Percentiles rank a stretch among this genome's conserved stretches.
phyloP scores from a whole-genome alignment of 2,888 invertebrate species.

The Cremastinae sp. region DNA sequence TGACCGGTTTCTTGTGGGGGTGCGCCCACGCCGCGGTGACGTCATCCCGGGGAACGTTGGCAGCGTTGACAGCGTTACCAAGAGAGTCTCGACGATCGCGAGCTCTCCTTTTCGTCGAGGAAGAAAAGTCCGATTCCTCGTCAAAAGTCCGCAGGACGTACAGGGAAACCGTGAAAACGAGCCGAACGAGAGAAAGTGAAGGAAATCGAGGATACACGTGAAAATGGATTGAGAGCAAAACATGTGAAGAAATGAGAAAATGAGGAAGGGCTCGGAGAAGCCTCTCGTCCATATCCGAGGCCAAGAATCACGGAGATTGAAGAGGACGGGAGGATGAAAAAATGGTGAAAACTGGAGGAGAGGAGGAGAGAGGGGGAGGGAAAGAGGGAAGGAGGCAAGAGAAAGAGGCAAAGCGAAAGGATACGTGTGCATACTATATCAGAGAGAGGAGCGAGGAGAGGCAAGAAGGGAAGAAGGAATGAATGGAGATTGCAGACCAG shows the following conservation, averaged over 20 bases:
- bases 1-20: constrained; percentile 72
- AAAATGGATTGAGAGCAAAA: neutral
- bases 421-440: constrained; percentile 49
- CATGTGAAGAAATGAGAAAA: neutral
- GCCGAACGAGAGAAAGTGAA: neutral
- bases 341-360: constrained; percentile 18
- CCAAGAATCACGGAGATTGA: constrained; percentile 49
- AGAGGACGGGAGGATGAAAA: constrained; percentile 36
- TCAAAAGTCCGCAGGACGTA: neutral
- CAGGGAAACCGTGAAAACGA: constrained; percentile 3
- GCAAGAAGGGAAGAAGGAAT: constrained; percentile 70
- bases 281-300: constrained; percentile 47
- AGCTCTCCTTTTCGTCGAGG: constrained; percentile 36
- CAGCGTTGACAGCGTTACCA: constrained; percentile 72
- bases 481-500: constrained; percentile 76
- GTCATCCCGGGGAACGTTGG: constrained; percentile 77
- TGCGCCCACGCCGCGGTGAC: constrained; percentile 78
- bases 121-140: too few species aligned
- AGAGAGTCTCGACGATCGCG: constrained; percentile 52
- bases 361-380: constrained; percentile 52
- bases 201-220: constrained; percentile 8
- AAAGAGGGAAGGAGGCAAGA: constrained; percentile 45
- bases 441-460: constrained; percentile 34
- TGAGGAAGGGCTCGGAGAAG: constrained; percentile 37
- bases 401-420: constrained; percentile 40